A percentile compares a stretch with the other conserved stretches of the same genome.
Evolutionary conservation across 2,113 vertebrate genomes (phyloP).

Genomic region (Redunca redunca): DNA sequence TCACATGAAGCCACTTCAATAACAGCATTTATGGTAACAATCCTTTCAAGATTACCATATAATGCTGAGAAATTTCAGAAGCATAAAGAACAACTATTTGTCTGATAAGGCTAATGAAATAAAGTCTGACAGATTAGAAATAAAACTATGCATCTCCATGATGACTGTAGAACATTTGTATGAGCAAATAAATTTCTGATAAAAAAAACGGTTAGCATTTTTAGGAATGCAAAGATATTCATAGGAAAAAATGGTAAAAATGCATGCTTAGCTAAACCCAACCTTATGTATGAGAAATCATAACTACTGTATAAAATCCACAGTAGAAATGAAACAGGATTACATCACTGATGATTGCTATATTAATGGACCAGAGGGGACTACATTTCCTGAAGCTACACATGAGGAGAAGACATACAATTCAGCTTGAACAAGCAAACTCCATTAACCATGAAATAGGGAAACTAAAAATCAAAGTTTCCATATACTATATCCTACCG

Average conservation of each 20-base stretch:
- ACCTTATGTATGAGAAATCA: conserved; percentile 57
- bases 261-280: conserved; percentile 37
- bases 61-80: conserved; percentile 5
- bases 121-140: conserved; percentile 2
- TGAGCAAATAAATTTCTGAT: conserved; percentile 32
- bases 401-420: conserved; percentile 69
- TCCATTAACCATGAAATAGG: conserved; percentile 78
- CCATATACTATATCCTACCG: conserved; percentile 38
- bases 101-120: conserved; percentile 42
- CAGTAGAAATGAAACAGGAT: conserved; percentile 68
- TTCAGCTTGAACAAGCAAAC: conserved; percentile 77
- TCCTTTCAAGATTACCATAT: neutral
- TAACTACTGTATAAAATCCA: conserved; percentile 64
- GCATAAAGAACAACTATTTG: neutral
- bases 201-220: neutral
- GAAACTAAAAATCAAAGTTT: conserved; percentile 74
- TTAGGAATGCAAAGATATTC: conserved; percentile 57
- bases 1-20: conserved; percentile 36
- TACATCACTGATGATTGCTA: conserved; percentile 68
- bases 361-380: conserved; percentile 69
- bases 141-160: conserved; percentile 39
- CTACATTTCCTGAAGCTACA: conserved; percentile 76
- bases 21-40: neutral
- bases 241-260: conserved; percentile 28
- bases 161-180: conserved; percentile 9